phyloP scores from a whole-genome alignment of 1,140 invertebrate species.

The Hydropsyche tenuis region DNA sequence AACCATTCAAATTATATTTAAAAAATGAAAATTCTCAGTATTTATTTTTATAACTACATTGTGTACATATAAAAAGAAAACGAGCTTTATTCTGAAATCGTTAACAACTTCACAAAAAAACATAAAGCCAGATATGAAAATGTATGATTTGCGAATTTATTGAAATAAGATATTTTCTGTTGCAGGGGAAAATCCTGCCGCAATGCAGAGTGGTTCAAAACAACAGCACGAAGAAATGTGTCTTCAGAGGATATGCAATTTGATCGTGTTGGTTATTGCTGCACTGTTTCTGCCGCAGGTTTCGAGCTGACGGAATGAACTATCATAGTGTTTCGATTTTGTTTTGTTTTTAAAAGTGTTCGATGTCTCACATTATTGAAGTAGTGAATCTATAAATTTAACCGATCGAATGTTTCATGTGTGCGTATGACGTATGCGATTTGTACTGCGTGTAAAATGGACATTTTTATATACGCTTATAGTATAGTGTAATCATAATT shows the following conservation, averaged over 20 bases:
- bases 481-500: not conserved
- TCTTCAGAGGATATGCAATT: not conserved
- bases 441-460: not conserved
- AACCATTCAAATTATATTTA: too few relatives aligned
- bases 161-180: constrained; percentile 15
- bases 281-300: not conserved
- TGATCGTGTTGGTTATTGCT: constrained; percentile 4
- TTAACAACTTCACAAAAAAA: too few relatives aligned
- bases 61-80: too few relatives aligned
- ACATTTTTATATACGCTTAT: not conserved
- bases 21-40: too few relatives aligned
- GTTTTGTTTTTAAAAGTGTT: too few relatives aligned
- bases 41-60: too few relatives aligned
- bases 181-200: constrained; percentile 40
- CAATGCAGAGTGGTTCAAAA: constrained; percentile 36
- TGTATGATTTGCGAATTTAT: constrained; percentile 11
- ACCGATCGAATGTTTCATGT: too few relatives aligned
- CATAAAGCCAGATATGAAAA: not conserved
- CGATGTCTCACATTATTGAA: too few relatives aligned
- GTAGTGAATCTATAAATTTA: too few relatives aligned
- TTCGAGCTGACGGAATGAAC: constrained; percentile 27
- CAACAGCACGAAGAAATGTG: not conserved
- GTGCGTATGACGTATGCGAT: not conserved
- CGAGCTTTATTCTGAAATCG: too few relatives aligned
- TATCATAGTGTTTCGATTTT: not conserved